Conservation (phyloP, 2,113 vertebrate species). For the Prionailurus viverrinus region DNA sequence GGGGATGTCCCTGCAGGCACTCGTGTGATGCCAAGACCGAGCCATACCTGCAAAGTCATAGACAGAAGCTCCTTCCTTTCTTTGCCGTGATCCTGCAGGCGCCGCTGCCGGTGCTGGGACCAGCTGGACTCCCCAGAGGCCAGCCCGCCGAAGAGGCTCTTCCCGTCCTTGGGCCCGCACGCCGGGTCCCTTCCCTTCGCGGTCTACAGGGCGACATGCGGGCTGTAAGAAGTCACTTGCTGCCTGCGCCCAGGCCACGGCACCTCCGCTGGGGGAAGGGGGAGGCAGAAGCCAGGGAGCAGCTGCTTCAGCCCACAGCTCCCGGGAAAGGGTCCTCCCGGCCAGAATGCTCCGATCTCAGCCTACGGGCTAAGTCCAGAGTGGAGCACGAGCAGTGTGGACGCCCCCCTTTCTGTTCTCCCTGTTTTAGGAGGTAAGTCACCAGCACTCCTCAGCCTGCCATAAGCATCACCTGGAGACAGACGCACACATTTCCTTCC, state of each 20-base stretch:
- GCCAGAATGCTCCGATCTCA: neutral
- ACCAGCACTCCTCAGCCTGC: neutral
- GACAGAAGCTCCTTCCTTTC: conserved; percentile 95
- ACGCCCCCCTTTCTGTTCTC: neutral
- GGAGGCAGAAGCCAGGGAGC: neutral
- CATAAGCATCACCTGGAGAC: neutral
- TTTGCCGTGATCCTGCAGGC: conserved; percentile 95
- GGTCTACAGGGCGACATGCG: conserved; percentile 84
- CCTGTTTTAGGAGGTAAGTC: neutral
- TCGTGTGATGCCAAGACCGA: neutral
- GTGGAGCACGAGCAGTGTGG: neutral
- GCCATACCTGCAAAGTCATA: conserved; percentile 91
- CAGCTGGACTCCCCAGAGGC: conserved; percentile 83
- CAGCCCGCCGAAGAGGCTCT: conserved; percentile 83
- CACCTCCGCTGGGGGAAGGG: neutral
- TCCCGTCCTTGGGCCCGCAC: conserved; percentile 88
- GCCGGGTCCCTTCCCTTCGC: conserved; percentile 91
- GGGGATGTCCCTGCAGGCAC: neutral
- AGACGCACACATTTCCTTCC: neutral
- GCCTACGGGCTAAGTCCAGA: neutral
- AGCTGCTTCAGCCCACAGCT: neutral
- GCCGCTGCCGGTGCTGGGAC: conserved; percentile 90
- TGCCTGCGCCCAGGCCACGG: neutral
- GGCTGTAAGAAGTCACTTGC: neutral
- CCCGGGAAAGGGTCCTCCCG: neutral